Evolutionary conservation across 2,113 vertebrate genomes (phyloP), one percentile per base, ranked within the genome.

Genomic region (Anhinga rufa): DNA sequence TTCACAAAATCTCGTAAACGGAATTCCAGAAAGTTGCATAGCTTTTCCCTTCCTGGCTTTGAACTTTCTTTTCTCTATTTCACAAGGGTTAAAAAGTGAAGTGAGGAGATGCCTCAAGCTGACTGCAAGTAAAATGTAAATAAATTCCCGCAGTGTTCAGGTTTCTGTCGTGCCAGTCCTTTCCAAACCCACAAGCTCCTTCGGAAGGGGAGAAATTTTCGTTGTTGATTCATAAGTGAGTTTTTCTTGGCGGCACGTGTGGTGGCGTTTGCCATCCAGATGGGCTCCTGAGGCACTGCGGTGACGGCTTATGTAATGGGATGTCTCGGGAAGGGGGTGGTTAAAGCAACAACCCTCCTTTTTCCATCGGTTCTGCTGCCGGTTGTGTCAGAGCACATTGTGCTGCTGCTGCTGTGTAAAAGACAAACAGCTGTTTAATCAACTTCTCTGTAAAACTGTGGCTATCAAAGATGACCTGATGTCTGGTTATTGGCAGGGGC

Each of bases 161-260:
- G 77, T 81, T 95, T 86, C 89, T 82, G 64, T 55, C 51, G 11
- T 74, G 89, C 81, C 94, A 22, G 60, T 3, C 48, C 55, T 61
- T 88, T 93, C 96, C 96, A 94, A 94, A 95, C 24, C 89, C 94
- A 65, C 91, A 85, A 94, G 86, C 81, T 95, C 88, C 88, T 86
- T 92, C 49, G 69, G 89, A 91, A 95, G 92, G 95, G 91, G 84
- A 86, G 84, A 91, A 69, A 72, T 72, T 86, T 72, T 86, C 34
- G 24, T 69, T 96, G 96, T 96, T 86, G 96, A 94, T 95, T 95
- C 95, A 62, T 48, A n/a, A 90, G 90, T 32, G 89, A 97, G 95
- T 96, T 98, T 97, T 94, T 95, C 96, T 97, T 97, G 97, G 98
- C 93, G 28, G 93, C 44, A 60, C 15, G 62, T 44, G 48, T 38